Base-by-base conservation (phyloP, 2,888 invertebrate genomes). In the Brachypalpus laphriformis region DNA sequence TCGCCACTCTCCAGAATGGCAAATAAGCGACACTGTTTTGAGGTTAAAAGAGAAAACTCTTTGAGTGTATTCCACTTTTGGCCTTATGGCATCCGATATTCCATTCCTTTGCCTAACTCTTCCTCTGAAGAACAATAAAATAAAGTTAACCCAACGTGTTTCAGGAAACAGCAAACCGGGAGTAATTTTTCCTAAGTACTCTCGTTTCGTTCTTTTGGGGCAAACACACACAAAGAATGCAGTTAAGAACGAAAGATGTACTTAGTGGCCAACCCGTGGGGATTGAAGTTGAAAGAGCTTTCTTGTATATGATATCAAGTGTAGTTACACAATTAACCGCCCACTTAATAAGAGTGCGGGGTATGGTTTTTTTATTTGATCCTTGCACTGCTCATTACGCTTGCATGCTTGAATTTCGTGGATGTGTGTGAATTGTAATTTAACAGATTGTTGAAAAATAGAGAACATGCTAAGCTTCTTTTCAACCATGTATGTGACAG, bases 91-190 rank as follows among this genome's bases (percentile, higher is more conserved):
- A 77, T 77, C 77, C 70, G 61, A 56, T 54, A 61, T 61, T 9
- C 22, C 40, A 37, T 66, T 57, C 56, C 47, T 66, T 75, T 54
- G 42, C 34, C 34, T 45, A 28, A 56, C 61, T 61, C 61, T 61
- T 61, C 34, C 63, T 49, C 49, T 25, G 20, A 25, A 56, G 31
- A 54, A 47, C 56, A 61, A 61, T 77, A 61, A 70, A 70, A 70
- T 70, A 70, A 77, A 70, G 42, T 70, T 54, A 77, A 61, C 28
- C 61, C 28, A 71, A 70, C 70, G 70, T 77, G 61, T 77, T 77
- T 45, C 68, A 70, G 77, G 77, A 70, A 77, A 63, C 70, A 70
- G 25, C 63, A 70, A 68, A 63, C 51, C 47, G 45, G 51, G 68
- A 70, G 77, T 61, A 70, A 70, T 77, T 77, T 70, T 70, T 61